A percentile compares a stretch with the other conserved stretches of the same genome.
Conservation (phyloP, 2,113 vertebrate species). For the Calyptomena viridis region DNA sequence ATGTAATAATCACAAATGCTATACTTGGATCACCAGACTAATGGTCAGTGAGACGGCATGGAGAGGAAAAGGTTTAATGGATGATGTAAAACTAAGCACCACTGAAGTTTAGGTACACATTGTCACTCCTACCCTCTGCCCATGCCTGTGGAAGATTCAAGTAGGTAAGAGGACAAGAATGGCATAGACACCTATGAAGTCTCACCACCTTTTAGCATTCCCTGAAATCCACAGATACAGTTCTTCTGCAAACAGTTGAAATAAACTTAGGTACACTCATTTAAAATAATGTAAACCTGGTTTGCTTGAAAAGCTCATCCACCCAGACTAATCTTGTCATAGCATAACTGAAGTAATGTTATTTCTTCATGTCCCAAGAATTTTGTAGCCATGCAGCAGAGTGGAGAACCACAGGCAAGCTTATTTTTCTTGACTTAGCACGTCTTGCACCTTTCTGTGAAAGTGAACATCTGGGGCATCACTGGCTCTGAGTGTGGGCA, state of each 20-base stretch:
- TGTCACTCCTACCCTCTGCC: background rate
- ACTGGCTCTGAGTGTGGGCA: background rate
- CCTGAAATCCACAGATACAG: background rate
- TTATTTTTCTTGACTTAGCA: background rate
- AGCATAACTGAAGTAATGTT: background rate
- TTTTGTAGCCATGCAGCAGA: background rate
- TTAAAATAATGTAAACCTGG: background rate
- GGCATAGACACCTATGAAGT: background rate
- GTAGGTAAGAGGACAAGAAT: background rate
- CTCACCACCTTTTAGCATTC: background rate
- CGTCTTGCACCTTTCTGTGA: background rate
- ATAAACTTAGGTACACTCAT: background rate
- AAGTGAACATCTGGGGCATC: background rate
- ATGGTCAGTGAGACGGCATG: background rate
- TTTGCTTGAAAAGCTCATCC: background rate
- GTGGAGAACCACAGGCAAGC: background rate
- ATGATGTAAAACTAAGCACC: background rate
- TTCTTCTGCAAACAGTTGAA: background rate
- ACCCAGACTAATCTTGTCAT: background rate
- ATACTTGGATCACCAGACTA: background rate
- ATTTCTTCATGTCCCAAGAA: background rate
- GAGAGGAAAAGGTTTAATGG: background rate
- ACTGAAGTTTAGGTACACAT: background rate
- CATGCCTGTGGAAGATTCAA: background rate
- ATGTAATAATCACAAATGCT: background rate